Percentiles rank a stretch among this genome's conserved stretches.
These are phyloP conservation scores for Lasioglossum malachurum DNA, from an alignment of 2,888 invertebrate species.

Conservation along the genomic window DNA sequence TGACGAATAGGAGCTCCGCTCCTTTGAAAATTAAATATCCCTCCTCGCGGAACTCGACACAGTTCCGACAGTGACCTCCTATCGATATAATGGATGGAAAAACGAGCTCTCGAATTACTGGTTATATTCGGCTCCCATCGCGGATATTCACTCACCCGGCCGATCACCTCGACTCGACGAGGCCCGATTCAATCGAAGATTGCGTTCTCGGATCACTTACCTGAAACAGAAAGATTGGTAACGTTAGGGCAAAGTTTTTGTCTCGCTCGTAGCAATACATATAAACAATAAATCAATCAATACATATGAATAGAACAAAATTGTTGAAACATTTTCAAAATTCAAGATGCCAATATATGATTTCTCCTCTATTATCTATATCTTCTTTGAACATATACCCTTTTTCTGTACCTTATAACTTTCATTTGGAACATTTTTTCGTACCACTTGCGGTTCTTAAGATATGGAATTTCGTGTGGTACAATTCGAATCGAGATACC, in stretches of 20 bases:
- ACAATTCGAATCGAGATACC: not conserved
- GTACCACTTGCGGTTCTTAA: too few species aligned
- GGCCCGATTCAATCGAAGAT: not conserved
- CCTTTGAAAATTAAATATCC: constrained; percentile 13
- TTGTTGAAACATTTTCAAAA: too few species aligned
- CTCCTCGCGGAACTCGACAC: not conserved
- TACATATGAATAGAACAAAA: too few species aligned
- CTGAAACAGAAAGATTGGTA: not conserved
- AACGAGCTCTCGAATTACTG: not conserved
- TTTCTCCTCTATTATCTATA: too few species aligned
- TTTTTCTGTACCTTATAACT: too few species aligned
- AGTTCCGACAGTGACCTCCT: not conserved
- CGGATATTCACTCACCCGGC: not conserved
- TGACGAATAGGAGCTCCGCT: not conserved
- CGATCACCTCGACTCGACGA: not conserved
- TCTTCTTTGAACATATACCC: too few species aligned
- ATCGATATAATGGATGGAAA: not conserved
- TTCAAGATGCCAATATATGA: too few species aligned
- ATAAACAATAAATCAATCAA: too few species aligned
- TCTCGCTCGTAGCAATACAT: too few species aligned
- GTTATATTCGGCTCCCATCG: not conserved
- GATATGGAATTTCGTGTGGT: too few species aligned
- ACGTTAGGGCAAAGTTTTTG: too few species aligned
- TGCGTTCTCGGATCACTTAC: not conserved
- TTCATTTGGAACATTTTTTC: too few species aligned